Evolutionary conservation across 2,797 vertebrate species (phyloP), one percentile per base, ranked within the genome.

Genomic region (Gobionotothen gibberifrons): DNA sequence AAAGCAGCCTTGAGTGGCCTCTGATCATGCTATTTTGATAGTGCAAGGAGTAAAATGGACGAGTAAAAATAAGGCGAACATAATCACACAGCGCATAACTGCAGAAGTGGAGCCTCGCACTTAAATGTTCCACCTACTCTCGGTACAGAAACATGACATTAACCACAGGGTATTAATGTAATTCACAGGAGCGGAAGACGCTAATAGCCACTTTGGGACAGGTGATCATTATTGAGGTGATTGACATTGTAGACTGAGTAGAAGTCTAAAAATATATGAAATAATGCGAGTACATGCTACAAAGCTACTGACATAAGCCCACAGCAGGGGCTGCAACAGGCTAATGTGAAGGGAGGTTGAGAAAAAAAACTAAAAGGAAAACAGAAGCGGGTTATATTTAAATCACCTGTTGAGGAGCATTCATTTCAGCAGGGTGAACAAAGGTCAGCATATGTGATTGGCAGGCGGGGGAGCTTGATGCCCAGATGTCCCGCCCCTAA

Each of bases 381-480:
- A 16, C 2, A 39, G 32, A 36, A 36, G 32, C 32, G 32, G 32
- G 6, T 8, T 36, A 36, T 36, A 9, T 32, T 36, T 36, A 36
- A 36, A 85, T 90, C 89, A 92, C 92, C 92, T 92, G 92, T 89
- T 88, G 88, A 78, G 62, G 84, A 85, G 82, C 82, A 69, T 82
- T 78, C 80, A 78, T 86, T 85, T 89, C 88, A 88, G 79, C 82
- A 70, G 79, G 67, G 83, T 26, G 90, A 70, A 65, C 86, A 92
- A 88, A 91, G 92, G 90, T 93, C 90, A 84, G 80, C 78, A 13
- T 80, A 78, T 83, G 73, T 92, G 90, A 93, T 83, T 93, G 92
- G 84, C 90, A 91, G 89, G 86, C 82, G 74, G 82, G 89, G 90
- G 89, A 87, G 26, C 26, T 5, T 26, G 26, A 26, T 26, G 26